phyloP scores from a whole-genome alignment of 2,113 vertebrate species.

The Heterotilapia buettikoferi region DNA sequence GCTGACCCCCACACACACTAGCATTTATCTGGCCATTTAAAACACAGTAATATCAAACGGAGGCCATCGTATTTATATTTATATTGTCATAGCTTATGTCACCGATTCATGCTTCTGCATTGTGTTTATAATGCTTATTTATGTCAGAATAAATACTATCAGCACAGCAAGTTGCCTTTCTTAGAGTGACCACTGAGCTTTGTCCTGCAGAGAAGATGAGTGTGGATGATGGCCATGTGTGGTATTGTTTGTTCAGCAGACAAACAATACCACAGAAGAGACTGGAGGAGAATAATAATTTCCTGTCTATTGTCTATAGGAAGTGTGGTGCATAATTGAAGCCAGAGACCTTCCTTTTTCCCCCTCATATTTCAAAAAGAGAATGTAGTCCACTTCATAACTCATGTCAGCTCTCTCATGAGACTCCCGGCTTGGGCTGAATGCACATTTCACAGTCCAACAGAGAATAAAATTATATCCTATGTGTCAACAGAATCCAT shows the following conservation, averaged over 20 bases:
- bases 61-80: neutral
- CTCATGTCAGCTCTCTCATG: neutral
- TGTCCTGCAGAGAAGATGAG: neutral
- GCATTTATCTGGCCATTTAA: neutral
- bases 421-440: neutral
- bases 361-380: neutral
- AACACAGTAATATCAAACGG: neutral
- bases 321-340: constrained; percentile 20
- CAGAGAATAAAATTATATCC: neutral
- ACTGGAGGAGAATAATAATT: constrained; percentile 8
- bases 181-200: neutral
- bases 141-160: neutral
- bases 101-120: neutral
- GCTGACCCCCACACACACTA: neutral
- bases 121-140: neutral
- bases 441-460: neutral
- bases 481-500: neutral
- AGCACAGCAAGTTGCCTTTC: neutral
- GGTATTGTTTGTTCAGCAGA: neutral
- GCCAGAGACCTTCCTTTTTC: neutral
- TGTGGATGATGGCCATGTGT: neutral
- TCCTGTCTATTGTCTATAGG: neutral
- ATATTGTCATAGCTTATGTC: neutral
- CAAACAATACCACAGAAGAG: neutral
- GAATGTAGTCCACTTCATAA: constrained; percentile 9